Evolutionary conservation across 30 jellyfish, hydroid and myxozoan species (phyloP).

Genomic region (Euphysa ruthae): DNA sequence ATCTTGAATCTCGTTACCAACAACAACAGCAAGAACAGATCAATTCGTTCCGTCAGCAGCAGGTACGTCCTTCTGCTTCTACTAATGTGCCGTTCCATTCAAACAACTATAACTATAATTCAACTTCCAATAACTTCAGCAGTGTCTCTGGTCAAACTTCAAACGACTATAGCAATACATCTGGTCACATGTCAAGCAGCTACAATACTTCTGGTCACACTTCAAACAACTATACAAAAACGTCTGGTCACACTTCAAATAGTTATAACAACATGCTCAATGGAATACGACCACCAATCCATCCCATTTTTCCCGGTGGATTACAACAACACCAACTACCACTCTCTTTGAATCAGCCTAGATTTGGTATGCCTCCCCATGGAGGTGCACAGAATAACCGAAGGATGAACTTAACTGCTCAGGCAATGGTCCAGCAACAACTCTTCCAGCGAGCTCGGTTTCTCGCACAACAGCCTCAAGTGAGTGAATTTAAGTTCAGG

Average conservation of each 20-base stretch:
- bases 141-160: not conserved
- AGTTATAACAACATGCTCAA: too few species aligned
- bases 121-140: not conserved
- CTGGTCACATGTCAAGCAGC: too few species aligned
- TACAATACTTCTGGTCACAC: too few species aligned
- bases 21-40: slow-evolving; percentile 47
- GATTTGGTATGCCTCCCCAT: slow-evolving; percentile 21
- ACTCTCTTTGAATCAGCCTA: slow-evolving; percentile 47
- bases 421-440: slow-evolving; percentile 72
- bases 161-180: too few species aligned
- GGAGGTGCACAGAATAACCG: not conserved
- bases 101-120: slow-evolving; percentile 16
- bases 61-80: not conserved
- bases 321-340: slow-evolving; percentile 26
- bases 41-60: slow-evolving; percentile 17
- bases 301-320: slow-evolving; percentile 12
- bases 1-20: slow-evolving; percentile 5
- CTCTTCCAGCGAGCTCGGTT: slow-evolving; percentile 57
- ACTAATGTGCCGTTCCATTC: not conserved
- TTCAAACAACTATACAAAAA: too few species aligned
- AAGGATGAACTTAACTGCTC: slow-evolving; percentile 39
- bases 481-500: too few species aligned
- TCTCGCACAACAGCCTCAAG: slow-evolving; percentile 70
- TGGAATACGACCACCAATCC: slow-evolving; percentile 1
- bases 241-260: too few species aligned